Base-by-base conservation (phyloP, 37 sponge, comb jelly and placozoan genomes). In the Cliona cf. orientalis region DNA sequence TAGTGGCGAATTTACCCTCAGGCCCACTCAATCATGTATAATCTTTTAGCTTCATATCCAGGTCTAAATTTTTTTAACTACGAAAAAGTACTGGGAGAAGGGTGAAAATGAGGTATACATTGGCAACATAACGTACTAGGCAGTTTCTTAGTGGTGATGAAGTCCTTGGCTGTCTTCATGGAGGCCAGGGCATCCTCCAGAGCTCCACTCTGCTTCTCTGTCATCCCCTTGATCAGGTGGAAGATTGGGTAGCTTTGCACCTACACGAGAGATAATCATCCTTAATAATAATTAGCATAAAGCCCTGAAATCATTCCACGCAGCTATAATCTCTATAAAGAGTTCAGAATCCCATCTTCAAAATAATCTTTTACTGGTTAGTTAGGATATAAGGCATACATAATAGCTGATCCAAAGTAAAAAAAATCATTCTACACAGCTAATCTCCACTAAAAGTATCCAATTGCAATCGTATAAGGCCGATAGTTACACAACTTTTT, bases 181-280 rank as follows among this genome's bases (percentile, higher is more conserved):
- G 91, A 81, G 49, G 74, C 75, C 0, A 91, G 72, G 40, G 95
- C 92, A 29, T 64, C 82, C 31, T 55, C 53, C 42, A 71, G 38
- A 23, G 58, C 49, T 0, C 82, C 91, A 4, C 55, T 58, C 53
- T 71, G 63, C 70, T 79, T 80, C 62, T 83, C 70, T 14, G 42
- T 43, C 69, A 53, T 56, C 5, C 69, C 94, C 57, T 81, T 89
- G 28, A 95, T 42, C 62, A 95, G 58, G 66, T 95, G 95, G 69
- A 81, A 95, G 46, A 80, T 34, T 3, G 95, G 90, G 46, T 81
- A 64, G 46, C 53, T 78, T 62, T 87, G 87, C 57, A 95, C 89
- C 86, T 85, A 46, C 19, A 37, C 65, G 43, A 62, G 19, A 36
- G 9, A 5, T 45, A 17, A 29, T 3, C 33, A 7, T 21, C 68